Evolutionary conservation across 2,113 vertebrate genomes (phyloP).

Genomic region (Zosterops japonicus): DNA sequence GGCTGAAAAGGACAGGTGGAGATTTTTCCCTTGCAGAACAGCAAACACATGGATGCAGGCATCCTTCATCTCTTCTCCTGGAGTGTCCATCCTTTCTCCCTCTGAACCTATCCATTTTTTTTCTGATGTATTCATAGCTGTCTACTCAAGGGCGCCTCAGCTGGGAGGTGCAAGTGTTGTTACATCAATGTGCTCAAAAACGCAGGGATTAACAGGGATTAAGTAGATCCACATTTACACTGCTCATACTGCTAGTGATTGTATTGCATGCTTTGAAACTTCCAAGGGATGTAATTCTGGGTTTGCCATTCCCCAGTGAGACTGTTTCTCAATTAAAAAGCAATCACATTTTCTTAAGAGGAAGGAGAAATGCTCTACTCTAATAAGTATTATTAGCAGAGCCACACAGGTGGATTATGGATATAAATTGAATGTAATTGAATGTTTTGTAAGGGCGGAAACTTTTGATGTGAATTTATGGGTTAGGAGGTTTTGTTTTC

Average conservation of each 20-base stretch:
- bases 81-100: not conserved
- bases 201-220: not conserved
- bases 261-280: not conserved
- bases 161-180: not conserved
- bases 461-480: not conserved
- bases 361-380: not conserved
- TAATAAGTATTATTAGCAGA: not conserved
- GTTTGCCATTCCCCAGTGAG: not conserved
- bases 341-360: not conserved
- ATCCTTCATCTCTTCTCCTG: not conserved
- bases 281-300: not conserved
- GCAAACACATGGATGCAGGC: fast-evolving
- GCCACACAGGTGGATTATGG: not conserved
- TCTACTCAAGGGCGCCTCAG: not conserved
- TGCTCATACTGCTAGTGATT: not conserved
- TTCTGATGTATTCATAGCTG: not conserved
- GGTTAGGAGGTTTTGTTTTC: not conserved
- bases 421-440: not conserved
- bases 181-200: not conserved
- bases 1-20: not conserved
- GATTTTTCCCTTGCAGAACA: not conserved
- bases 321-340: slow-evolving; percentile 37
- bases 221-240: not conserved
- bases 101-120: not conserved
- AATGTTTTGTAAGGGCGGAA: not conserved